Base-by-base conservation (phyloP, 2,888 invertebrate species). In the Rhogogaster chlorosoma region DNA sequence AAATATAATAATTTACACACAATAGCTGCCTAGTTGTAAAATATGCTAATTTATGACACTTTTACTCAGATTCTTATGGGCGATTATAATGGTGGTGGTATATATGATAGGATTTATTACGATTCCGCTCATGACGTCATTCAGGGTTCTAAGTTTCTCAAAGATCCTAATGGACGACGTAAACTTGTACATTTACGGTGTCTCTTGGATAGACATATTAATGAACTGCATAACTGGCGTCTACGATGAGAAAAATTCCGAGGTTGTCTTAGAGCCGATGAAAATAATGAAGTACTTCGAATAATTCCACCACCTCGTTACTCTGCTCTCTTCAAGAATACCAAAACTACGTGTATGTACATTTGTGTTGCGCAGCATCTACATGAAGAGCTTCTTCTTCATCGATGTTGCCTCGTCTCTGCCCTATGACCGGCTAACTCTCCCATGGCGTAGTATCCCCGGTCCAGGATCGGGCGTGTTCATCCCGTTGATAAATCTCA, bases 141-240 rank as follows among this genome's bases (percentile, higher is more conserved):
- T 92, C 84, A 80, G 91, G 3, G 87, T 92, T 32, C 86, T 92
- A 87, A 90, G 91, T 86, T 90, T 90, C 84, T 87, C 90, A 45
- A n/a, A 15, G 10, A 53, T 91, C 38, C 80, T 84, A 32, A 73
- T 90, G 26, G 93, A 92, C 29, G 86, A 87, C 57, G 26, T 92
- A 0, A 92, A 92, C 85, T 61, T 88, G 0, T n/a, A 86, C 9
- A 88, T 93, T 78, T 93, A 93, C 57, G 49, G 57, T 1, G 88
- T 92, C 15, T 92, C 89, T 64, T 93, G 93, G 93, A 5, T 93
- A 2, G 91, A 92, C 57, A 92, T 93, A 61, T 6, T 89, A n/a
- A 10, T 88, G 9, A 90, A 91, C 71, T 90, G 88, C 26, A 84
- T 91, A 6, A 91, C 92, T 49, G 93, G 92, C 4, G 89, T 89